Evolutionary conservation across 2,113 vertebrate species (phyloP).

Genomic region (Colaptes auratus): DNA sequence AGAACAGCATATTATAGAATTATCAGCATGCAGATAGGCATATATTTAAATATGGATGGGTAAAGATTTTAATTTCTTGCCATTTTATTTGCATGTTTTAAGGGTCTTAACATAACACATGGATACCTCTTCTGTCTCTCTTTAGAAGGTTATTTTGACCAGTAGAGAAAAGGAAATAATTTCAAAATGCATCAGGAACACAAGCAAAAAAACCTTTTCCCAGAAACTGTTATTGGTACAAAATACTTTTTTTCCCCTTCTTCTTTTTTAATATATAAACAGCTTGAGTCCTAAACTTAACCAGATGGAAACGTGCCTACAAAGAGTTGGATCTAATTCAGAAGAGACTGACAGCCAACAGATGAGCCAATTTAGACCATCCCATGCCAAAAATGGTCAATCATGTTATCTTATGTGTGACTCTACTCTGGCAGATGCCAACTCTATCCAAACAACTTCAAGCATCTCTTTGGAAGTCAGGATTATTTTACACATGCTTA

Average conservation of each 20-base stretch:
- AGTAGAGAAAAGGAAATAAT: neutral
- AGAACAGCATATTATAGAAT: neutral
- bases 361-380: constrained; percentile 77
- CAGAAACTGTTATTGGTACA: constrained; percentile 64
- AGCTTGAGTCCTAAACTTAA: constrained; percentile 84
- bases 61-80: neutral
- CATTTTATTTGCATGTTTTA: constrained; percentile 8
- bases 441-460: constrained; percentile 64
- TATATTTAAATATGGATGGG: neutral
- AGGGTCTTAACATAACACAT: neutral
- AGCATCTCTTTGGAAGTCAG: constrained; percentile 57
- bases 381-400: constrained; percentile 80
- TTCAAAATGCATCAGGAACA: constrained; percentile 29
- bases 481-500: constrained; percentile 52
- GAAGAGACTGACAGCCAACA: constrained; percentile 77
- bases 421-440: constrained; percentile 70
- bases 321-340: constrained; percentile 77
- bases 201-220: constrained; percentile 32
- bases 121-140: neutral
- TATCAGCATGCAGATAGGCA: neutral
- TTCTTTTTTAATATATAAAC: constrained; percentile 61
- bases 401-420: constrained; percentile 78
- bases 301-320: constrained; percentile 84
- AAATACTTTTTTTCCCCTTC: constrained; percentile 6
- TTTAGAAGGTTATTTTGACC: constrained; percentile 7